Percentiles rank a stretch among this genome's conserved stretches.
phyloP scores from a whole-genome alignment of 2,797 vertebrate genomes.

The Clamator glandarius region DNA sequence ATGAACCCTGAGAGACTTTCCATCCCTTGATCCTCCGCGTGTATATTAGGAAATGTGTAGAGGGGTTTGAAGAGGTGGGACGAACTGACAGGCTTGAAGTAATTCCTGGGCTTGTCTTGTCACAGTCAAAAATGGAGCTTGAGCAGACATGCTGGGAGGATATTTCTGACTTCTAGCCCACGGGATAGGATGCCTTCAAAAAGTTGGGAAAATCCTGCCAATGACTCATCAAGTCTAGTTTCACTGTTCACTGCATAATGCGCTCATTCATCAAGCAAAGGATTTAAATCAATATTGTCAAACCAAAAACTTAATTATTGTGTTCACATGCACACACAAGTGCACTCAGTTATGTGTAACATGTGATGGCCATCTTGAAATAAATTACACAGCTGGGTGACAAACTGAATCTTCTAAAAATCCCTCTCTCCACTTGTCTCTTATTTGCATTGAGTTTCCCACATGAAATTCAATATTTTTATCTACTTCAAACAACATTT shows the following conservation, averaged over 20 bases:
- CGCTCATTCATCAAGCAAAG: constrained; percentile 27
- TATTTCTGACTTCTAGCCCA: background rate
- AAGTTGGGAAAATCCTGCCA: constrained; percentile 36
- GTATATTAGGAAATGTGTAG: background rate
- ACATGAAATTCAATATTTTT: background rate
- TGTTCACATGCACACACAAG: background rate
- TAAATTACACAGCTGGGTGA: background rate
- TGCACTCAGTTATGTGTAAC: background rate
- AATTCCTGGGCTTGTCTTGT: constrained; percentile 38
- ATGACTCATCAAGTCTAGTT: constrained; percentile 16
- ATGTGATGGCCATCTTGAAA: background rate
- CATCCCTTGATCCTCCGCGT: constrained; percentile 28
- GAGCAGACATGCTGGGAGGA: background rate
- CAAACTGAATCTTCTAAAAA: background rate
- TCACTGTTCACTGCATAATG: constrained; percentile 13
- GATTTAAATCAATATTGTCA: constrained; percentile 20
- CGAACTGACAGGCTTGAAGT: constrained; percentile 21
- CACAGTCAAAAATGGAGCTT: background rate
- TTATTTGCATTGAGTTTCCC: background rate
- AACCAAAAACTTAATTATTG: background rate
- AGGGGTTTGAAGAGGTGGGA: constrained; percentile 27
- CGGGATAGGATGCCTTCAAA: background rate
- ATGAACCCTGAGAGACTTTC: constrained; percentile 31
- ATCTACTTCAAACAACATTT: background rate
- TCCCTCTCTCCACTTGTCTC: background rate